Conservation (phyloP, 1,140 invertebrate species). For the Lepidurus apus region DNA sequence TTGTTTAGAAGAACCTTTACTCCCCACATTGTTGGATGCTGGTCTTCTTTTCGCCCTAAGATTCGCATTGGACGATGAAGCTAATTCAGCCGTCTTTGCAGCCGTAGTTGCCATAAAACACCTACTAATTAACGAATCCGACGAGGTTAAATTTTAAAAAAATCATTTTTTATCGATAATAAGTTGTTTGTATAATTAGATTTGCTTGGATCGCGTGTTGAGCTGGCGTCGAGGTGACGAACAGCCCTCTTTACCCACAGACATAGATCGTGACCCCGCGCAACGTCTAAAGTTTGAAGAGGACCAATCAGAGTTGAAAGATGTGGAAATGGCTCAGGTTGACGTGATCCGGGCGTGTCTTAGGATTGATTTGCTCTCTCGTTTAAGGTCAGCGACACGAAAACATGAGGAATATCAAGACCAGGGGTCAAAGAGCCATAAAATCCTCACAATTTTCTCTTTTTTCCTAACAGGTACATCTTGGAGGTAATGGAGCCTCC, state of each 20-base stretch:
- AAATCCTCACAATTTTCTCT: neutral
- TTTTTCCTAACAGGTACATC: constrained; percentile 38
- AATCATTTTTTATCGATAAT: neutral
- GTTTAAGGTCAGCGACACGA: constrained; percentile 46
- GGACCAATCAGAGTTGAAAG: constrained; percentile 65
- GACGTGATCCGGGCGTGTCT: constrained; percentile 66
- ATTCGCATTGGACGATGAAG: constrained; percentile 77
- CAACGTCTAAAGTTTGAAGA: constrained; percentile 50
- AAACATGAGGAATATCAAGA: neutral
- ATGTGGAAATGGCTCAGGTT: constrained; percentile 69
- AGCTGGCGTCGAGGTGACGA: constrained; percentile 58
- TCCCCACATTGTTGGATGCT: constrained; percentile 52
- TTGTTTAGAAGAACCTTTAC: constrained; percentile 48
- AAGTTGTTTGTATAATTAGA: constrained; percentile 36
- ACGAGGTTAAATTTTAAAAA: constrained; percentile 44
- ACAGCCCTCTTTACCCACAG: constrained; percentile 56
- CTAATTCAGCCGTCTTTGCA: constrained; percentile 63
- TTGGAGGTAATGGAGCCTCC: constrained; percentile 42
- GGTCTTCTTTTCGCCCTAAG: constrained; percentile 72
- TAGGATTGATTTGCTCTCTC: constrained; percentile 69
- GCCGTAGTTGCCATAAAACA: constrained; percentile 64
- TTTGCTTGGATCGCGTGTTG: constrained; percentile 58
- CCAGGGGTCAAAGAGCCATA: neutral
- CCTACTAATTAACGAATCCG: constrained; percentile 65
- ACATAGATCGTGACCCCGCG: constrained; percentile 46